Base-by-base conservation (phyloP, 2,888 invertebrate species). In the Poecilobothrus nobilitatus region DNA sequence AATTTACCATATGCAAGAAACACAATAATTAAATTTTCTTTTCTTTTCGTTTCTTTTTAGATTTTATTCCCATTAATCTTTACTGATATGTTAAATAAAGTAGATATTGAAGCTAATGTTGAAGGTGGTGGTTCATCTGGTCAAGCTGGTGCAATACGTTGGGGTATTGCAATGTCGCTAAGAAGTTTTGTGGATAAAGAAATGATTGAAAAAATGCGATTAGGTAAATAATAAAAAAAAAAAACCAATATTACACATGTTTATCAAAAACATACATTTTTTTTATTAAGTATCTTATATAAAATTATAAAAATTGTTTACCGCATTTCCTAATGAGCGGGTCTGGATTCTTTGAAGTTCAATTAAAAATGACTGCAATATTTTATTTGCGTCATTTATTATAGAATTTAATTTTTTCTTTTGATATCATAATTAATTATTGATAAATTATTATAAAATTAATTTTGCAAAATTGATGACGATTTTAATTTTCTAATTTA, bases 111-210 rank as follows among this genome's bases (percentile, higher is more conserved):
- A 78, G 94, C 91, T 64, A 86, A 87, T 74, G 86, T 92, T 53
- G 84, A 82, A 74, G 87, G 87, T 61, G 91, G 91, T 61, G 95
- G 95, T 15, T 83, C 86, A 53, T 88, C 91, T 20, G 90, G 91
- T 0, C 92, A 95, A 81, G 87, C 95, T n/a, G 95, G 95, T 62
- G 94, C 94, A 67, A 86, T 97, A 70, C 87, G 97, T 71, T 91
- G 90, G 86, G 96, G 92, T 33, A 89, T 97, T 70, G 86, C 96
- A n/a, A 87, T 87, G 86, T 89, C 90, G 33, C 83, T 97, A 68
- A 86, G 91, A 68, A 91, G 91, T 79, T 95, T 96, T 83, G 89
- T 96, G 21, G 89, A 91, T 74, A 80, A 84, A 70, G 87, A 89
- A 21, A 89, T 86, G 83, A 81, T 91, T 68, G 91, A 95, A 79